These are phyloP conservation scores for Hydra vulgaris DNA, from an alignment of 30 jellyfish, hydroid and myxozoan genomes.

Conservation along the genomic window DNA sequence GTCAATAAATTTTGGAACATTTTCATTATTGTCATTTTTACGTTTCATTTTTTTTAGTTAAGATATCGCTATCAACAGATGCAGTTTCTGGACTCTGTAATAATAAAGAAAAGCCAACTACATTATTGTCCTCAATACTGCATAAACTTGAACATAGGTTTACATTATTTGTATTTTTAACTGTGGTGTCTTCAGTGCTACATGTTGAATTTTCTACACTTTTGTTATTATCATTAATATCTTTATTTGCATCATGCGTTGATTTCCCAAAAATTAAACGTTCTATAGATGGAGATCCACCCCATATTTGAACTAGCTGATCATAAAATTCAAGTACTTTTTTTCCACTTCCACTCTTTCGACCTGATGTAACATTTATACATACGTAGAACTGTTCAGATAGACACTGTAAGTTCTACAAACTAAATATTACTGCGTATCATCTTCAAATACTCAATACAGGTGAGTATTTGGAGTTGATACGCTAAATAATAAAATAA, in stretches of 20 bases:
- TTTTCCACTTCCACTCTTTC: too few relatives aligned
- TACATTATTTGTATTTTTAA: not conserved
- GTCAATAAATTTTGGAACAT: constrained; percentile 29
- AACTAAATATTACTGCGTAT: too few relatives aligned
- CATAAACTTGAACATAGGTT: not conserved
- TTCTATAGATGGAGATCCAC: constrained; percentile 12
- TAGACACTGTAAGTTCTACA: too few relatives aligned
- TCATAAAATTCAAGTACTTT: constrained; percentile 1
- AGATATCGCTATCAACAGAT: not conserved
- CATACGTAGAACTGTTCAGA: too few relatives aligned
- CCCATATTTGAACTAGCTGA: constrained; percentile 7
- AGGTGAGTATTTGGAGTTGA: too few relatives aligned
- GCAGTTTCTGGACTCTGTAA: not conserved
- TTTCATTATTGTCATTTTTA: constrained; percentile 10
- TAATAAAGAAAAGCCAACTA: not conserved
- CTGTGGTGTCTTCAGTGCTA: not conserved
- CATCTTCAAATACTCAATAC: too few relatives aligned
- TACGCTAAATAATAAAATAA: too few relatives aligned
- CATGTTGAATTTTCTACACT: not conserved
- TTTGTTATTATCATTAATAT: not conserved
- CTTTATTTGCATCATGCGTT: not conserved
- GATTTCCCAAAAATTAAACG: constrained; percentile 1
- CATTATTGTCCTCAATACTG: not conserved
- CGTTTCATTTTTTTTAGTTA: not conserved
- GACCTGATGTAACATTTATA: too few relatives aligned